A percentile compares a stretch with the other conserved stretches of the same genome.
Conservation (phyloP, 2,797 vertebrate genomes). For the Adelosebastes latens region DNA sequence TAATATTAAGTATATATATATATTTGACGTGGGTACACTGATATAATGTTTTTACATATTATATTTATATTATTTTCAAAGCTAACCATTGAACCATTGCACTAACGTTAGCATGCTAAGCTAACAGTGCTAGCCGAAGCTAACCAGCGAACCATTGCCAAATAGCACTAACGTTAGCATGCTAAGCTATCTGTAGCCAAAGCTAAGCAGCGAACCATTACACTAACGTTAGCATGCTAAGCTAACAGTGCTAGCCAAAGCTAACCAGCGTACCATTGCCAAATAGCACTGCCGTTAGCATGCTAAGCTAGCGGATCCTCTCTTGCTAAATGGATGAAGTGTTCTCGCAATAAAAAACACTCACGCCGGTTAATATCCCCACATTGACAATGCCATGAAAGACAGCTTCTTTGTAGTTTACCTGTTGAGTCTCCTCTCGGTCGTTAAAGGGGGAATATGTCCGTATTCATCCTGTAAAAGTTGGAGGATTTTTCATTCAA, state of each 20-base stretch:
- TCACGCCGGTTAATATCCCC: background rate
- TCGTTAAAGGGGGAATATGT: slow-evolving; percentile 63
- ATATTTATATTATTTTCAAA: background rate
- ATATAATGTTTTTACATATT: background rate
- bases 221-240: background rate
- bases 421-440: slow-evolving; percentile 60
- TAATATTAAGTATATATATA: background rate
- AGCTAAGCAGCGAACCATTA: slow-evolving; percentile 27
- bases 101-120: slow-evolving; percentile 1
- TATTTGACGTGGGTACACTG: background rate
- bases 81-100: background rate
- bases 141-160: background rate
- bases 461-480: slow-evolving; percentile 72
- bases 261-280: background rate
- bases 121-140: slow-evolving; percentile 2
- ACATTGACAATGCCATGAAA: slow-evolving; percentile 21
- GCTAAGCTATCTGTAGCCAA: slow-evolving; percentile 25
- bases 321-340: slow-evolving; percentile 75
- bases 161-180: slow-evolving; percentile 5
- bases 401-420: slow-evolving; percentile 31
- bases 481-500: slow-evolving; percentile 76
- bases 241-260: background rate
- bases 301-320: slow-evolving; percentile 28
- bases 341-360: slow-evolving; percentile 15
- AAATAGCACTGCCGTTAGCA: slow-evolving; percentile 3